Conservation (phyloP, 2,888 invertebrate genomes). For the Thecocarcelia acutangulata region DNA sequence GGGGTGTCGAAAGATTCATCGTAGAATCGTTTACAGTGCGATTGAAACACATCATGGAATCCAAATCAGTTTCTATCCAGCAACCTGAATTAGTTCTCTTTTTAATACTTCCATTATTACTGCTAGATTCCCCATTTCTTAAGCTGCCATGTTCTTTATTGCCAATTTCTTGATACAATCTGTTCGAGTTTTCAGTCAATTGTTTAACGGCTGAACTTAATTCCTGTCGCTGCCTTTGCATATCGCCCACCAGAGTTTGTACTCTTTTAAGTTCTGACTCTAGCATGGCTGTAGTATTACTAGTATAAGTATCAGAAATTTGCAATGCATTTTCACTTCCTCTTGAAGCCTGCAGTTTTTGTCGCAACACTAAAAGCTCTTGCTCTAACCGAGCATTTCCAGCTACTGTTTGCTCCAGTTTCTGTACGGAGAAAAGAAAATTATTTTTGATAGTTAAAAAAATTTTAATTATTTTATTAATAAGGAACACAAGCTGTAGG, state of each 20-base stretch:
- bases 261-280: constrained; percentile 92
- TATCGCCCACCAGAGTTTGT: constrained; percentile 91
- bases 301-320: constrained; percentile 82
- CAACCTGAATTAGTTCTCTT: constrained; percentile 85
- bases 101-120: constrained; percentile 76
- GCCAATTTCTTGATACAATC: constrained; percentile 85
- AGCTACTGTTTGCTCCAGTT: constrained; percentile 94
- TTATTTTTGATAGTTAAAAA: not conserved
- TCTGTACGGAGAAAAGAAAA: constrained; percentile 81
- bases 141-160: constrained; percentile 78
- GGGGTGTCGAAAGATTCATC: constrained; percentile 82
- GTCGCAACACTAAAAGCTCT: constrained; percentile 90
- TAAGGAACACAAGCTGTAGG: constrained; percentile 65
- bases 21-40: constrained; percentile 83
- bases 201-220: constrained; percentile 92
- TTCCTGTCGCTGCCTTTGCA: constrained; percentile 92
- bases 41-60: constrained; percentile 89
- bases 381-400: constrained; percentile 94
- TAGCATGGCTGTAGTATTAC: constrained; percentile 85
- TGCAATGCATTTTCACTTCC: constrained; percentile 78
- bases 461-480: not conserved
- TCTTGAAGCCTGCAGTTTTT: constrained; percentile 89
- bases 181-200: constrained; percentile 90
- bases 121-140: constrained; percentile 41
- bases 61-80: constrained; percentile 95